Evolutionary conservation across 2,113 vertebrate species (phyloP), one percentile per base, ranked within the genome.

Genomic region (Suncus etruscus): DNA sequence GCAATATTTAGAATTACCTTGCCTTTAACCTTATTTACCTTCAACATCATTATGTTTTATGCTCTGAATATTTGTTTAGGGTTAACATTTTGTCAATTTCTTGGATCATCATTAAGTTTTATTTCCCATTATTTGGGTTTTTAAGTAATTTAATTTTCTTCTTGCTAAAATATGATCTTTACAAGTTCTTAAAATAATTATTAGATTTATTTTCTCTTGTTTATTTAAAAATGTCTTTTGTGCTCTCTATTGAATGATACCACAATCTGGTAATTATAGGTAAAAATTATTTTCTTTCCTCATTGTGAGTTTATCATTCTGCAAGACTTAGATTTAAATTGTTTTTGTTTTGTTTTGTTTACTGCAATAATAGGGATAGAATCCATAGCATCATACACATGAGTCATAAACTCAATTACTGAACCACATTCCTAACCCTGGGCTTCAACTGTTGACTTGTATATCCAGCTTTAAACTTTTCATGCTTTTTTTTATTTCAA

Each of bases 11-110:
- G 72, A 72, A 61, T 82, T 8, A 82, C 6, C 50, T 90, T 86
- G n/a, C 47, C 85, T 87, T 72, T 77, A 87, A 77, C 31, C 11
- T 86, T 15, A 61, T 87, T 87, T 68, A 66, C 74, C 22, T 74
- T 73, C 50, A 84, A 68, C 69, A 63, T 45, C 25, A 47, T 68
- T 70, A 70, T 70, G 54, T 80, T 66, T 83, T 68, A 68, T 83
- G 14, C 22, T 45, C 22, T 47, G 22, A 22, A 29, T 73, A n/a
- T 50, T 73, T 65, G 16, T 51, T 74, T 89, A 31, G 48, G 32
- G 54, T 70, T 69, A 80, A 75, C 91, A 6, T 80, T 75, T 74
- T 51, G 69, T 25, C 7, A 84, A 45, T 31, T 58, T n/a, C 5
- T 61, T 80, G 14, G 25, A 25, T 83, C 79, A 79, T 39, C 25